Evolutionary conservation across 1,140 invertebrate genomes (phyloP).

Genomic region (Anastrepha obliqua): DNA sequence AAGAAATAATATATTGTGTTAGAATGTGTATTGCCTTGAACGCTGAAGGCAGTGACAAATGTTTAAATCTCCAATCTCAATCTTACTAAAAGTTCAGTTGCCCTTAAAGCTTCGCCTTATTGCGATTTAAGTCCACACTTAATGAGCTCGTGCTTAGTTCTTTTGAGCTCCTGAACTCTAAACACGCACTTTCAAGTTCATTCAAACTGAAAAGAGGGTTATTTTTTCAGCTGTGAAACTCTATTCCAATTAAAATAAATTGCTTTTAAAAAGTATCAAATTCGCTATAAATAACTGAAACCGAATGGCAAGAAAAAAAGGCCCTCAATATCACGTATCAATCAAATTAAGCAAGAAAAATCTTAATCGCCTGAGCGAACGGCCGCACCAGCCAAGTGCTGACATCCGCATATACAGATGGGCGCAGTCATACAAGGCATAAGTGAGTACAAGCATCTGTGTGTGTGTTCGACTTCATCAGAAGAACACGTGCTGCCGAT

Average conservation of each 20-base stretch:
- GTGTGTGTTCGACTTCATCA: neutral
- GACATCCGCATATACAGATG: too few species aligned
- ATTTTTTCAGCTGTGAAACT: neutral
- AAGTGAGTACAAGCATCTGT: neutral
- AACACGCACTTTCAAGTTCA: neutral
- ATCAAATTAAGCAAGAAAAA: conserved; percentile 51
- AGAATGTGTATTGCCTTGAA: too few species aligned
- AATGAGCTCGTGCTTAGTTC: neutral
- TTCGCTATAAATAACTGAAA: conserved; percentile 28
- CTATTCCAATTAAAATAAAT: conserved; percentile 14
- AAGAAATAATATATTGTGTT: too few species aligned
- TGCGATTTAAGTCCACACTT: neutral
- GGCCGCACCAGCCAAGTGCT: neutral
- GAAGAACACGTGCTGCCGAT: conserved; percentile 22
- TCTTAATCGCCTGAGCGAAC: conserved; percentile 23
- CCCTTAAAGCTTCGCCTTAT: too few species aligned
- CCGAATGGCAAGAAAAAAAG: neutral
- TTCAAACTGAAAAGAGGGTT: neutral
- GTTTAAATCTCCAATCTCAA: too few species aligned
- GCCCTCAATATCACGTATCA: conserved; percentile 32
- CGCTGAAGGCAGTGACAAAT: too few species aligned
- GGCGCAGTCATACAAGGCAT: too few species aligned
- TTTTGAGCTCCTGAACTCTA: neutral
- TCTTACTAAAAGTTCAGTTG: too few species aligned
- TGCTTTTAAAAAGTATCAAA: conserved; percentile 36